Base-by-base conservation (phyloP, 2,797 vertebrate genomes). In the Pantherophis vulpinus region DNA sequence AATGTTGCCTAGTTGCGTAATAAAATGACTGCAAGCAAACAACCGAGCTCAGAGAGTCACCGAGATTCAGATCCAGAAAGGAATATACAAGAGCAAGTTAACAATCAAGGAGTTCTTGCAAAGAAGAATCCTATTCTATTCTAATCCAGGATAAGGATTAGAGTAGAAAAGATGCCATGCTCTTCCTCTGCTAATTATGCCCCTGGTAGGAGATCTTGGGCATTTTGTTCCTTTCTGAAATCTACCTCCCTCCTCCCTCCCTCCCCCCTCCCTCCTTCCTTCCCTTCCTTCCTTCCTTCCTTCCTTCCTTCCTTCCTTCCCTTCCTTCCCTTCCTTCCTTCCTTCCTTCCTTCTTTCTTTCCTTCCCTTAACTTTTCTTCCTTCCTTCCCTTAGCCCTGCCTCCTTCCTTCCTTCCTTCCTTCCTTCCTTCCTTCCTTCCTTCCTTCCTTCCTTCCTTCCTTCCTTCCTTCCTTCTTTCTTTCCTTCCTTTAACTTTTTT, bases 181-280 rank as follows among this genome's bases (percentile, higher is more conserved):
- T 66, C 27, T 66, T 0, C 29, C 6, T 12, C 61, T 66, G 61
- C 10, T 3, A 61, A 66, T 29, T 66, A 27, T 66, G 25, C 23
- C 25, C 60, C 2, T 61, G 25, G 25, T 27, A 61, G 25, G 60
- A 10, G 60, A 61, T 61, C 60, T 25, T 61, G 25, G 60, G 25
- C 25, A 25, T 25, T 61, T 61, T 27, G 23, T 10, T 66, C 27
- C 29, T 91, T 95, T 96, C 95, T 93, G 94, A 90, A 94, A 96
- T 91, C 94, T 94, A 79, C 91, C 92, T 96, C 74, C 70, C 20
- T 54, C 58, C 4, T 10, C 88, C 55, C 37, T 83, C 16, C 37
- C 20, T 8, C 37, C 20, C 37, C 47, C 5, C 47, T 42, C 74
- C 37, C 2, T 27, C 14, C 47, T 47, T 47, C 47, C 47, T 47